Base-by-base conservation (phyloP, 2,797 vertebrate genomes). In the Macrochelys suwanniensis region DNA sequence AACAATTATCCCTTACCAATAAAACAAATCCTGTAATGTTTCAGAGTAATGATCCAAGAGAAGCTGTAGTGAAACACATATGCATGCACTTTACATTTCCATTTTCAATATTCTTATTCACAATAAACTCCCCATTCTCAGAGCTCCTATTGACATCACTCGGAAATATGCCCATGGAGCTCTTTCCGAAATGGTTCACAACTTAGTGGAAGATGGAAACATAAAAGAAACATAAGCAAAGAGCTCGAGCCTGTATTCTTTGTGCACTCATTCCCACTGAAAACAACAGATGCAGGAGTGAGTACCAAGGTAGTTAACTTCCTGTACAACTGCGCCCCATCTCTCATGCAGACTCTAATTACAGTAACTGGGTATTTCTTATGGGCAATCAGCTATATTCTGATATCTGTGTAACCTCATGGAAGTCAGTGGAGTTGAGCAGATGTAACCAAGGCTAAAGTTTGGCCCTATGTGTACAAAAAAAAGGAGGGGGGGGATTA, bases 11-110 rank as follows among this genome's bases (percentile, higher is more conserved):
- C 50, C 11, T 77, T 53, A 11, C 7, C 74, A 31, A 54, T 5
- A 4, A 57, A 61, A 47, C 1, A 21, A 71, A 71, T 42, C 65
- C 13, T 26, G 2, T n/a, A 53, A 10, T 1, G 0, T 51, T 71
- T 77, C 23, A 42, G 31, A 94, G n/a, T 6, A 91, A 88, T 4
- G n/a, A 86, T 61, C 56, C 47, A 77, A 90, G 56, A 23, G 2
- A 59, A 84, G 8, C 1, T 54, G 57, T n/a, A 59, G 37, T 87
- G 81, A 92, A 88, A 78, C n/a, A 74, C 15, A 57, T 33, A 8
- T 9, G 16, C 16, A 21, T 19, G 5, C n/a, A 71, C 19, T 71
- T 71, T 71, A 37, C 23, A 37, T 68, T 68, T 65, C 78, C 23
- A 57, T 53, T 82, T 83, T 78, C 77, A 61, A 31, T 12, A 5